Evolutionary conservation across 2,888 invertebrate species (phyloP).

Genomic region (Drosophila kokeensis): DNA sequence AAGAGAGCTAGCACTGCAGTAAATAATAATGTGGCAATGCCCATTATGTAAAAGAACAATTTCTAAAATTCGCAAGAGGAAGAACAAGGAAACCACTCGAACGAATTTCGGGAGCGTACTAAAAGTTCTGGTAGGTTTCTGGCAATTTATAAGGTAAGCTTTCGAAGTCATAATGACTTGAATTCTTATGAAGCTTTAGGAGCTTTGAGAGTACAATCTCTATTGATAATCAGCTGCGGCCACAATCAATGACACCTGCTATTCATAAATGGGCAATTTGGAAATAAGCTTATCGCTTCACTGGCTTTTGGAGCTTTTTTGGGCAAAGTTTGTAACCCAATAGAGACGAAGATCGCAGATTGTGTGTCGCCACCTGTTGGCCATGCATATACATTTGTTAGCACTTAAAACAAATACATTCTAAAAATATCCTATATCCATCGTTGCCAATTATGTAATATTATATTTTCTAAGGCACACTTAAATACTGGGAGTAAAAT

Average conservation of each 20-base stretch:
- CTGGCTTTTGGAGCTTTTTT: background rate
- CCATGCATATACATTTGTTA: background rate
- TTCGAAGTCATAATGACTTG: constrained; percentile 8
- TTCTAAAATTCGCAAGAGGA: background rate
- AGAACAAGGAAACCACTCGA: fast-evolving
- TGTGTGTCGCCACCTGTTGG: background rate
- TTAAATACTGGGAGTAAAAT: background rate
- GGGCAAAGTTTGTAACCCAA: background rate
- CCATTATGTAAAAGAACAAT: background rate
- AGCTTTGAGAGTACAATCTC: background rate
- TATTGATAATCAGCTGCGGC: background rate
- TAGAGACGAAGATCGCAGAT: background rate
- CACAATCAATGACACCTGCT: background rate
- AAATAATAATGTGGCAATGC: background rate
- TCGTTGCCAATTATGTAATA: background rate
- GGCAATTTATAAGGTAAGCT: background rate
- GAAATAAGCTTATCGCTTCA: background rate
- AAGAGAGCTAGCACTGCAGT: background rate
- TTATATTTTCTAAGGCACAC: background rate
- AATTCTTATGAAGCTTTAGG: background rate
- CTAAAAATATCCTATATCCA: background rate
- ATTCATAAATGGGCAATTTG: background rate
- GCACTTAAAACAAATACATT: background rate
- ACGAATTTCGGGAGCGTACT: background rate
- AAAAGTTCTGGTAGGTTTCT: too few relatives aligned